Percentiles rank a stretch among this genome's conserved stretches.
phyloP scores from a whole-genome alignment of 1,140 invertebrate species.

The Diprion similis region DNA sequence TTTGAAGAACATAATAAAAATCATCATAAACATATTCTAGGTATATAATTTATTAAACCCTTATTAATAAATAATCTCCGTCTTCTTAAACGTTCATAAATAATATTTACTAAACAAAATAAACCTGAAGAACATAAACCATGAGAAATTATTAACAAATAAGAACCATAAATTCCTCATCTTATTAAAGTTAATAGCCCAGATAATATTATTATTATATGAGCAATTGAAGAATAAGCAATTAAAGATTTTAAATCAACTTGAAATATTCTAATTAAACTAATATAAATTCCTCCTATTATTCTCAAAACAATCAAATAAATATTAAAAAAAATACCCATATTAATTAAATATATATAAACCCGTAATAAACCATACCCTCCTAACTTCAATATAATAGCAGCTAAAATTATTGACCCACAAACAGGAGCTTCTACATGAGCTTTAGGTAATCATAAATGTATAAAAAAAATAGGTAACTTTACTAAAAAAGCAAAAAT shows the following conservation, averaged over 20 bases:
- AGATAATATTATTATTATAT: constrained; percentile 64
- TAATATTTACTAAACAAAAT: constrained; percentile 73
- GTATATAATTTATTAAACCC: constrained; percentile 41
- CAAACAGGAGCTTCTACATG: constrained; percentile 76
- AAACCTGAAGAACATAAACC: constrained; percentile 71
- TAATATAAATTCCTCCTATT: constrained; percentile 63
- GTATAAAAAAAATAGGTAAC: constrained; percentile 72
- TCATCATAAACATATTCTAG: constrained; percentile 63
- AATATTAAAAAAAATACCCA: constrained; percentile 57
- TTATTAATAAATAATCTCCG: constrained; percentile 58
- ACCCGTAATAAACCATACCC: constrained; percentile 69
- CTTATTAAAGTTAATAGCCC: constrained; percentile 58
- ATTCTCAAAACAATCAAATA: constrained; percentile 63
- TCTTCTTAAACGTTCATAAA: constrained; percentile 63
- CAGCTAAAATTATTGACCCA: constrained; percentile 76
- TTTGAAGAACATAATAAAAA: constrained; percentile 66
- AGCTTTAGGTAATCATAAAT: constrained; percentile 76
- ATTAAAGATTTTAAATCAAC: constrained; percentile 69
- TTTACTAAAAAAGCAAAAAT: constrained; percentile 72
- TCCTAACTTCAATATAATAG: constrained; percentile 73
- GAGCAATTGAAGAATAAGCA: constrained; percentile 70
- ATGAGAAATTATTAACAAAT: constrained; percentile 71
- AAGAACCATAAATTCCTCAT: constrained; percentile 59
- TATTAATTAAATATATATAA: constrained; percentile 53
- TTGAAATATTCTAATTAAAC: constrained; percentile 68